Conservation (phyloP, 2,113 vertebrate species). For the Catharus bicknelli region DNA sequence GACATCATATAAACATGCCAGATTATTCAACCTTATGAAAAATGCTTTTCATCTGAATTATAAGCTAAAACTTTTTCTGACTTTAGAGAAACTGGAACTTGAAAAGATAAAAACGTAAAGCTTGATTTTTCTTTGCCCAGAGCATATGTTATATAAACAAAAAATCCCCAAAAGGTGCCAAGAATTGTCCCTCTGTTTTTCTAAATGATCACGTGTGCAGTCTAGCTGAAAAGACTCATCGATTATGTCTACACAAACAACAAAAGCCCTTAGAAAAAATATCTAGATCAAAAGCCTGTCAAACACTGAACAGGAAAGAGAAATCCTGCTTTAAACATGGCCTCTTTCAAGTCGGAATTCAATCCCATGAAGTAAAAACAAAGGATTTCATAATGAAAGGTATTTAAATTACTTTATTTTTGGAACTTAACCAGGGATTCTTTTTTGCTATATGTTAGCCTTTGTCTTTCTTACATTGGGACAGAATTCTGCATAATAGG, state of each 20-base stretch:
- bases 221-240: conserved; percentile 71
- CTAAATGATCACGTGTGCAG: conserved; percentile 65
- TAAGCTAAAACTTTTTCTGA: conserved; percentile 47
- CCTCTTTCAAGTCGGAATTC: conserved; percentile 74
- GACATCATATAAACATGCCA: conserved; percentile 44
- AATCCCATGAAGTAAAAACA: conserved; percentile 67
- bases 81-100: conserved; percentile 60
- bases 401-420: conserved; percentile 68
- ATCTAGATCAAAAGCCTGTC: conserved; percentile 73
- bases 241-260: conserved; percentile 74
- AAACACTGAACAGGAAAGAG: conserved; percentile 68
- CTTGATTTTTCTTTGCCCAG: conserved; percentile 58
- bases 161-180: conserved; percentile 62
- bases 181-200: conserved; percentile 66
- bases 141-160: conserved; percentile 68
- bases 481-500: background rate
- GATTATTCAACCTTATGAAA: conserved; percentile 47
- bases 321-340: conserved; percentile 72
- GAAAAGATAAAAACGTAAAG: conserved; percentile 61
- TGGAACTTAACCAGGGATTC: conserved; percentile 52
- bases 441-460: conserved; percentile 31
- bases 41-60: conserved; percentile 59
- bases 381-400: conserved; percentile 68
- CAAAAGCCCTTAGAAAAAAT: conserved; percentile 70
- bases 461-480: background rate